Base-by-base conservation (phyloP, 1,140 invertebrate species). In the Sinonovacula constricta region DNA sequence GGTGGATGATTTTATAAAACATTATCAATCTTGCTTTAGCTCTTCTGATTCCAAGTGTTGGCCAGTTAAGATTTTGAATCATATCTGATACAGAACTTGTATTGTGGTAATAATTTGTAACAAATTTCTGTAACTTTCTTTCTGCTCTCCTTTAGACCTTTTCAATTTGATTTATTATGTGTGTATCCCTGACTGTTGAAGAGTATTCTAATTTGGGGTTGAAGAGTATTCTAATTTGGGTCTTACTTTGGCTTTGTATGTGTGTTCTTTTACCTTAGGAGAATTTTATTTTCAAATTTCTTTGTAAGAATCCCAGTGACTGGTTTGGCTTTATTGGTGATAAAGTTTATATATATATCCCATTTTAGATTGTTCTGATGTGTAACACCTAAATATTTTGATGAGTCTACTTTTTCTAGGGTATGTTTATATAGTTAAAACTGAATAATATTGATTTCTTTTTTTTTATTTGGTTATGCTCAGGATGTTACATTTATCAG, bases 1-100 rank as follows among this genome's bases (percentile, higher is more conserved):
- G 57, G 26, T 60, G 24, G 7, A 60, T 60, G 5, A 60, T 60
- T 60, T 60, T 60, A 28, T 60, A 60, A 28, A 60, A 60, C 57
- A 60, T 60, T 3, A 60, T 60, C 30, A 60, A 28, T 60, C 57
- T 7, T 28, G 57, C 57, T 60, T 28, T 60, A 18, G 26, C 30
- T 60, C 57, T 24, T 26, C 57, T 60, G 24, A 31, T 28, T 60
- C 30, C 57, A 28, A 60, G 30, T 4, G 57, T 28, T 60, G 57
- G 57, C 57, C 7, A 60, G 18, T 31, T 45, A 18, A 45, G 39
- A 45, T 45, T 45, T 45, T 45, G 39, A 45, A 60, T 60, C 18
- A 60, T 4, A 2, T 4, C 24, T 26, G 57, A 30, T 18, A 60
- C 22, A 60, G 30, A 60, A 31, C 57, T 60, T 60, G 26, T 60